Conservation (phyloP, 2,113 vertebrate species). For the Caranx ignobilis region DNA sequence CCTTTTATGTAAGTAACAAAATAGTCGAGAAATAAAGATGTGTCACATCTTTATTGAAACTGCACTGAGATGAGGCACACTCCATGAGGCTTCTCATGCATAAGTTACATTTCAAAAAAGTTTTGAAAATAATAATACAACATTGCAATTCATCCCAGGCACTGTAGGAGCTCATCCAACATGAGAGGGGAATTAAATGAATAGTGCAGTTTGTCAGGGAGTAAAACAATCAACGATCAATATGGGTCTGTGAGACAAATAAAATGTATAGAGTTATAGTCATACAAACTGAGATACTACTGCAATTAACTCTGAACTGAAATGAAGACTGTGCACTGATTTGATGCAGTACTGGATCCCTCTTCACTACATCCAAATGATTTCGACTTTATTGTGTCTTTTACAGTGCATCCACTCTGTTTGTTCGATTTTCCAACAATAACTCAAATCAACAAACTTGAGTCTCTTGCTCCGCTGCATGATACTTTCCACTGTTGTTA, state of each 20-base stretch:
- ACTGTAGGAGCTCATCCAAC: background rate
- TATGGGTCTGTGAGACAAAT: background rate
- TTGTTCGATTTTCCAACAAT: slow-evolving; percentile 77
- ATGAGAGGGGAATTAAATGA: background rate
- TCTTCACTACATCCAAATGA: slow-evolving; percentile 63
- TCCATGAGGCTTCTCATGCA: background rate
- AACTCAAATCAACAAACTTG: slow-evolving; percentile 73
- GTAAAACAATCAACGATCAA: background rate
- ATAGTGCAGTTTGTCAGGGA: background rate
- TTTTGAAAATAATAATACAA: background rate
- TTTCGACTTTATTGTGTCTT: slow-evolving; percentile 19
- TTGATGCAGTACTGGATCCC: background rate
- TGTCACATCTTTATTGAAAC: background rate
- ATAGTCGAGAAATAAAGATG: background rate
- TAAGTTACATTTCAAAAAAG: background rate
- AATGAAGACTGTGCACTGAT: background rate
- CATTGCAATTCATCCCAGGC: background rate
- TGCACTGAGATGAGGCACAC: background rate
- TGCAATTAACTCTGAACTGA: background rate
- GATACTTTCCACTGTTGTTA: slow-evolving; percentile 60
- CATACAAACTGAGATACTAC: background rate
- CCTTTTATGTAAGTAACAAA: background rate
- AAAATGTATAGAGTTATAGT: background rate
- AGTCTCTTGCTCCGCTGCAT: slow-evolving; percentile 64
- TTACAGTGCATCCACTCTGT: slow-evolving; percentile 9